Evolutionary conservation across 1,140 invertebrate species (phyloP).

Genomic region (Drosophila kanapiae): DNA sequence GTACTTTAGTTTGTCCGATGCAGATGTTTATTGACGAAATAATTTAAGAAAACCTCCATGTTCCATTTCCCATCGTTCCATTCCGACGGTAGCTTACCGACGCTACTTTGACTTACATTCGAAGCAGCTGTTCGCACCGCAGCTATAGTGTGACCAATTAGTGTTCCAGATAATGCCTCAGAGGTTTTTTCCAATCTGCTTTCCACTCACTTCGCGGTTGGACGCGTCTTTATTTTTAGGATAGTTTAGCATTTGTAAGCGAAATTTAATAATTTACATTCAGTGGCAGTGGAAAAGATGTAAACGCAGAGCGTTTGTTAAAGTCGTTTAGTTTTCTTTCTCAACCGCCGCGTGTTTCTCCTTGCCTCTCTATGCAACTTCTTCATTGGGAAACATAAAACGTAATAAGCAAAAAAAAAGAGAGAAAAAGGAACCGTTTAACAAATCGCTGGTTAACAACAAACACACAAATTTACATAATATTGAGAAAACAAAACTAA

Average conservation of each 20-base stretch:
- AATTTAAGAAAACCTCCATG: too few species aligned
- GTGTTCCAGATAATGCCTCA: neutral
- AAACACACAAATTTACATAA: conserved; percentile 61
- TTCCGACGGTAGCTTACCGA: too few species aligned
- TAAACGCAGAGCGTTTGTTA: conserved; percentile 12
- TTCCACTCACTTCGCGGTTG: conserved; percentile 31
- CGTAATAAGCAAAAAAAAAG: conserved; percentile 6
- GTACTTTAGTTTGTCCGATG: too few species aligned
- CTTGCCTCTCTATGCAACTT: neutral
- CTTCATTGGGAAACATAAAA: conserved; percentile 27
- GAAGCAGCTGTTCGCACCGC: too few species aligned
- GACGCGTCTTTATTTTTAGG: conserved; percentile 62
- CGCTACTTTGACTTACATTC: too few species aligned
- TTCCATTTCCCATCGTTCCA: too few species aligned
- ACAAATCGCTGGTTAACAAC: conserved; percentile 52
- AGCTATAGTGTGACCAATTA: neutral
- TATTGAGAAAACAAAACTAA: conserved; percentile 36
- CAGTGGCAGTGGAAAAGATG: conserved; percentile 7
- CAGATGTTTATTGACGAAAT: too few species aligned
- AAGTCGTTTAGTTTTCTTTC: conserved; percentile 19
- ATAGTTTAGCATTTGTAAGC: conserved; percentile 50
- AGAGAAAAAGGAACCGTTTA: conserved; percentile 36
- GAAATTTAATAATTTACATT: conserved; percentile 21
- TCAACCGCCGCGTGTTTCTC: conserved; percentile 10
- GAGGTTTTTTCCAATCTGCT: neutral